Evolutionary conservation across 2,113 vertebrate species (phyloP).

Genomic region (Cephalopholis sonnerati): DNA sequence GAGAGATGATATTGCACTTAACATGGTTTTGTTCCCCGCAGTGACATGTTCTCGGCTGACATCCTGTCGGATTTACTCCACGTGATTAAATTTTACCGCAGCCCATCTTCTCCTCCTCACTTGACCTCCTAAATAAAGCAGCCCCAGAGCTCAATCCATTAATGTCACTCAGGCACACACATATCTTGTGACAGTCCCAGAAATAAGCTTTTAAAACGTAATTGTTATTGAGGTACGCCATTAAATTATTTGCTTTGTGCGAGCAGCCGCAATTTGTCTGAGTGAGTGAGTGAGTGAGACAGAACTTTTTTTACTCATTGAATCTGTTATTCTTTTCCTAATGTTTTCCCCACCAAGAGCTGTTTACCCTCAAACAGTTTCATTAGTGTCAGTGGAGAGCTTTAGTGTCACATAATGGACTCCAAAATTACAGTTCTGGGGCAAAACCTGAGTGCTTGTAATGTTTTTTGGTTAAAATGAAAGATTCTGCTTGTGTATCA

Average conservation of each 20-base stretch:
- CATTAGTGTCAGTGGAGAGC: constrained; percentile 36
- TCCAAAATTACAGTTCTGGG: constrained; percentile 36
- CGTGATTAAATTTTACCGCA: constrained; percentile 61
- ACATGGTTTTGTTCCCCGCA: constrained; percentile 59
- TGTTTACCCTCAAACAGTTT: constrained; percentile 45
- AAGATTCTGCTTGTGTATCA: constrained; percentile 27
- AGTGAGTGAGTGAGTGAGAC: background rate
- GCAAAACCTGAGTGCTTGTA: constrained; percentile 7
- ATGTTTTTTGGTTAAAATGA: constrained; percentile 30
- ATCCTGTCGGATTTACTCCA: constrained; percentile 57
- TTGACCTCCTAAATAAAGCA: constrained; percentile 67
- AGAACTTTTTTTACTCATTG: background rate
- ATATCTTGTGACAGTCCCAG: constrained; percentile 50
- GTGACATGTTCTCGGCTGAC: constrained; percentile 51
- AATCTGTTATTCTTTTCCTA: constrained; percentile 38
- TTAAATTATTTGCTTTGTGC: constrained; percentile 36
- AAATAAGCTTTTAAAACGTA: constrained; percentile 60
- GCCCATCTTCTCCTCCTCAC: constrained; percentile 41
- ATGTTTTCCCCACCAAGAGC: constrained; percentile 27
- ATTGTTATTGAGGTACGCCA: constrained; percentile 52
- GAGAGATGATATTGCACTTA: constrained; percentile 59
- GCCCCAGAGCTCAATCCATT: constrained; percentile 63
- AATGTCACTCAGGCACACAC: constrained; percentile 54
- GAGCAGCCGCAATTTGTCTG: constrained; percentile 31
- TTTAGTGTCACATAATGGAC: constrained; percentile 35